Base-by-base conservation (phyloP, 2,797 vertebrate species). In the Myiotriccus ornatus region DNA sequence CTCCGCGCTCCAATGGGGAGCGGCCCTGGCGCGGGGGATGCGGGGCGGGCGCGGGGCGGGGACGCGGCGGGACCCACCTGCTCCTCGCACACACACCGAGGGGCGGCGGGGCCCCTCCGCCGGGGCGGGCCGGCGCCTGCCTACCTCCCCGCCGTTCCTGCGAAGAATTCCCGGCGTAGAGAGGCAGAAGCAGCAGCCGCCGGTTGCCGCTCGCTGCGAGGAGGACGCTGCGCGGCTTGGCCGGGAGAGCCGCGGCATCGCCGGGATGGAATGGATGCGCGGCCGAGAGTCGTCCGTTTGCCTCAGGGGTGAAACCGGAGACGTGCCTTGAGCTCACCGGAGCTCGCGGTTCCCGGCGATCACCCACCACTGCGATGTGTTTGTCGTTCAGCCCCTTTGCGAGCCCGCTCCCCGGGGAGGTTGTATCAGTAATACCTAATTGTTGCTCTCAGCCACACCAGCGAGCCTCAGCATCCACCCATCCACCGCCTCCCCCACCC, bases 1-100 rank as follows among this genome's bases (percentile, higher is more conserved):
- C 91, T 70, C 71, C 68, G 22, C 63, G 84, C 96, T 74, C 98
- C 98, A 98, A 98, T 98, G 65, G 67, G 28, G 53, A 92, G 92
- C 83, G 12, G 87, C 92, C 71, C 53, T 1, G 74, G 74, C 94
- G 84, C 93, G 77, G 96, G 75, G 95, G 49, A 37, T 57, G 95
- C 97, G 86, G 77, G 85, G 49, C 73, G 65, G 65, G 65, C 84
- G 68, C 63, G 87, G 82, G 97, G 97, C 94, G 96, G 97, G 95
- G 97, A 78, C 53, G 68, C 65, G 1, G 50, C 81, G 80, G 70
- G 95, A 60, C 95, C 91, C 97, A 96, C 95, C 95, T 96, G 95
- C 96, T 94, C 59, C 23, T 3, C 17, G 20, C 69, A 2, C 39
- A 8, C 60, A 3, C 68, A 10, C 52, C 4, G 10, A 10, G 23